These are phyloP conservation scores for Lithobates pipiens DNA, from an alignment of 2,797 vertebrate species.

Conservation along the genomic window DNA sequence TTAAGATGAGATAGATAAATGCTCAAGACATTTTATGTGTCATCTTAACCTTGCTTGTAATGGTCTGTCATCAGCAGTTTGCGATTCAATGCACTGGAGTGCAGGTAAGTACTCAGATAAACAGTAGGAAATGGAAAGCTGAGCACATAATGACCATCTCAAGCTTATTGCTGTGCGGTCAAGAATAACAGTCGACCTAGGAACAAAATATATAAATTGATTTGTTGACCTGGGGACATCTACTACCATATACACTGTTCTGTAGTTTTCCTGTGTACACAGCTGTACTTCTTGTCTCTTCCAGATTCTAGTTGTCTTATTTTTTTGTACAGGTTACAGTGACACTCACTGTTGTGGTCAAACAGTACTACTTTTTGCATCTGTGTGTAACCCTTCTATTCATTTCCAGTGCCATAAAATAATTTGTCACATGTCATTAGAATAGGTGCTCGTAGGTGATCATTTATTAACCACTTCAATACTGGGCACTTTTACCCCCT, in stretches of 20 bases:
- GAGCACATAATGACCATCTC: slow-evolving; percentile 38
- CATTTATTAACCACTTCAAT: background rate
- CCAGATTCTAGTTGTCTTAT: background rate
- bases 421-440: background rate
- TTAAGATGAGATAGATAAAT: slow-evolving; percentile 56
- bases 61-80: slow-evolving; percentile 53
- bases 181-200: slow-evolving; percentile 17
- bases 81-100: slow-evolving; percentile 29
- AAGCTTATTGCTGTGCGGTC: slow-evolving; percentile 31
- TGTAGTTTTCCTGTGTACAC: background rate
- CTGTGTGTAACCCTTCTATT: background rate
- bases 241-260: background rate
- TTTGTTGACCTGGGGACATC: slow-evolving; percentile 24
- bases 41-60: slow-evolving; percentile 59
- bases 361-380: background rate
- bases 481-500: too few relatives aligned
- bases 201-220: slow-evolving; percentile 19
- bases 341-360: too few relatives aligned
- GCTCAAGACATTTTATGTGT: slow-evolving; percentile 43
- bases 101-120: slow-evolving; percentile 50
- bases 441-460: background rate
- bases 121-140: slow-evolving; percentile 39
- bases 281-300: background rate
- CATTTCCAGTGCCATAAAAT: background rate
- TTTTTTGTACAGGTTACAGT: background rate